Evolutionary conservation across 2,113 vertebrate genomes (phyloP).

Genomic region (Leucoraja erinaceus): DNA sequence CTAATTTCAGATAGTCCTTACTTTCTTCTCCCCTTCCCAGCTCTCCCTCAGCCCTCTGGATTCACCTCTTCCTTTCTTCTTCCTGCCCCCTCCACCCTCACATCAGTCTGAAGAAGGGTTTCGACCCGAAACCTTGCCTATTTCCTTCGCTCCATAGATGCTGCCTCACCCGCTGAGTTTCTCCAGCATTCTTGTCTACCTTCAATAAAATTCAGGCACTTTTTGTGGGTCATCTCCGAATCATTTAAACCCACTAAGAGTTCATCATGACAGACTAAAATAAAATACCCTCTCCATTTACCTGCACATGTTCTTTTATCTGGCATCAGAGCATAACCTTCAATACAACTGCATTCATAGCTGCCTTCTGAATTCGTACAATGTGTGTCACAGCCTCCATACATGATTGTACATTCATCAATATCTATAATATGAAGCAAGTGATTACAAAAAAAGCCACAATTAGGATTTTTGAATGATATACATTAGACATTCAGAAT

Average conservation of each 20-base stretch:
- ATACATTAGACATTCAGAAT: background rate
- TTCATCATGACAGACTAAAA: background rate
- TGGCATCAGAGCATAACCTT: conserved; percentile 46
- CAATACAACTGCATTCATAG: conserved; percentile 48
- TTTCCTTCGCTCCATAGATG: no score
- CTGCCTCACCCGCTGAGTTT: no score
- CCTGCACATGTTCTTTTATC: conserved; percentile 50
- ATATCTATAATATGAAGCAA: conserved; percentile 44
- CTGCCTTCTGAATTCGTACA: conserved; percentile 51
- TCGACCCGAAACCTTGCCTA: no score
- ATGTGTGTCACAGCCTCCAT: conserved; percentile 49
- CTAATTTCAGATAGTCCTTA: no score
- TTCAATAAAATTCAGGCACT: no score
- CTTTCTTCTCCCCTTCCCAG: no score
- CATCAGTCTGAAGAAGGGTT: no score
- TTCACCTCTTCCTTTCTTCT: no score
- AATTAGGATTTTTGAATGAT: background rate
- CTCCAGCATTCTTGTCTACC: no score
- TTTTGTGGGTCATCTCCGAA: background rate
- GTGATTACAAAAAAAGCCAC: background rate
- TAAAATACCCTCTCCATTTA: conserved; percentile 18
- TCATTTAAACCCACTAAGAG: background rate
- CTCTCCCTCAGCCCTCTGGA: no score
- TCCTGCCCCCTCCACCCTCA: no score
- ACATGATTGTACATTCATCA: conserved; percentile 51